A percentile compares a stretch with the other conserved stretches of the same genome.
Conservation (phyloP, 2,113 vertebrate species). For the Colistium nudipinnis region DNA sequence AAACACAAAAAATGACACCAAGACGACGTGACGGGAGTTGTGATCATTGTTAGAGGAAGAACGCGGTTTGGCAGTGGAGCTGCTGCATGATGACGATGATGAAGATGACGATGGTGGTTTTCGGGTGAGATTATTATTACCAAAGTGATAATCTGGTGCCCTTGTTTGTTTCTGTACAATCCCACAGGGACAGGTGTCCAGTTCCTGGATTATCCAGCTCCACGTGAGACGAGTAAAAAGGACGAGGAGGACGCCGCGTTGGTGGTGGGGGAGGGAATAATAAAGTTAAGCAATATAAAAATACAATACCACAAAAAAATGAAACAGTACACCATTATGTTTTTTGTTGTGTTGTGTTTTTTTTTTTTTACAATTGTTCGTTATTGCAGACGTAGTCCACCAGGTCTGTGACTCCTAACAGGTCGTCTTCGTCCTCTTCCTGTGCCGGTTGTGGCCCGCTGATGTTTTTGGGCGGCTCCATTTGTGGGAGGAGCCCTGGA, state of each 20-base stretch:
- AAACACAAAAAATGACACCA: not conserved
- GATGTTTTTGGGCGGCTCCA: constrained; percentile 85
- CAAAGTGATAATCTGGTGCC: constrained; percentile 24
- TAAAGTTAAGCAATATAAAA: constrained; percentile 81
- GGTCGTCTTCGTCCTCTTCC: constrained; percentile 97
- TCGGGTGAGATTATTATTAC: not conserved
- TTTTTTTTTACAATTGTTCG: constrained; percentile 92
- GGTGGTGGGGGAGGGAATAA: constrained; percentile 51
- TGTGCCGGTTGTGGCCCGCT: constrained; percentile 74
- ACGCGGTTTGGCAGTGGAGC: constrained; percentile 52
- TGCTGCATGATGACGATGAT: too few species aligned
- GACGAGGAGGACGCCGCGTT: constrained; percentile 54
- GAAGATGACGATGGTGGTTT: not conserved
- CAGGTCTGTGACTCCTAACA: constrained; percentile 97
- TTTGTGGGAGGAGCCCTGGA: constrained; percentile 26
- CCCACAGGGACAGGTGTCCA: constrained; percentile 73
- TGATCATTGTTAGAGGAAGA: not conserved
- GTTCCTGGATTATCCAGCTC: constrained; percentile 39
- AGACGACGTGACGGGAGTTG: not conserved
- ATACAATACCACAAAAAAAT: constrained; percentile 70
- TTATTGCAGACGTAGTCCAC: constrained; percentile 99
- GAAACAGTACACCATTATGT: constrained; percentile 49
- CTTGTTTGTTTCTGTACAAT: constrained; percentile 14
- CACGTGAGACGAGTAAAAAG: constrained; percentile 23
- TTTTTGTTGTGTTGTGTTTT: not conserved